Evolutionary conservation across 1,140 invertebrate species (phyloP).

Genomic region (Leptestheria dahalacensis): DNA sequence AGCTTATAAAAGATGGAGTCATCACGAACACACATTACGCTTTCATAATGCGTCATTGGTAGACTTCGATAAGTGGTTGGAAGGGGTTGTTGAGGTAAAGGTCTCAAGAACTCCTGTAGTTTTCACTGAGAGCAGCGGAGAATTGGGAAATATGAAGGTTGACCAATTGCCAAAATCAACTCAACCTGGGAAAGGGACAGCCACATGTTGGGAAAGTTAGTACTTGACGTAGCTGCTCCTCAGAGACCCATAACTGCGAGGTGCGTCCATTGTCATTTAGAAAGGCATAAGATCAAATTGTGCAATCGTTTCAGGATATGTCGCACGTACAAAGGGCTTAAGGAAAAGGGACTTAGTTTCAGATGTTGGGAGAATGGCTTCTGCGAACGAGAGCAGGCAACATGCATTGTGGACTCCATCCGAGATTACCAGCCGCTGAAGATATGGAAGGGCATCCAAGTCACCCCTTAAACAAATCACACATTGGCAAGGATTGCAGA

Average conservation of each 20-base stretch:
- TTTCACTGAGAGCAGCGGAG: too few species aligned
- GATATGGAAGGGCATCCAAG: too few species aligned
- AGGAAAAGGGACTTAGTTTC: conserved; percentile 1
- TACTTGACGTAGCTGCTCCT: not conserved
- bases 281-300: too few species aligned
- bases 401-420: too few species aligned
- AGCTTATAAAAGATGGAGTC: not conserved
- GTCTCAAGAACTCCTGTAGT: not conserved
- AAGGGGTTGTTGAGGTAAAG: not conserved
- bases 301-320: too few species aligned
- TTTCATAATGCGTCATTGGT: not conserved
- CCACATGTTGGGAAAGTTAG: too few species aligned
- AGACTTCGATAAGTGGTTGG: conserved; percentile 5
- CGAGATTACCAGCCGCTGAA: too few species aligned
- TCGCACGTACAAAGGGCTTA: not conserved
- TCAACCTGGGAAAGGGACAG: too few species aligned
- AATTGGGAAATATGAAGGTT: too few species aligned
- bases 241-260: not conserved
- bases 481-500: not conserved
- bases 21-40: not conserved
- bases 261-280: not conserved
- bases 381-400: too few species aligned
- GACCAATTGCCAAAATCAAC: too few species aligned
- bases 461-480: too few species aligned
- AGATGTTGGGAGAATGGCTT: not conserved